A percentile compares a stretch with the other conserved stretches of the same genome.
phyloP scores from a whole-genome alignment of 2,888 invertebrate species.

The Trichopoda pennipes region DNA sequence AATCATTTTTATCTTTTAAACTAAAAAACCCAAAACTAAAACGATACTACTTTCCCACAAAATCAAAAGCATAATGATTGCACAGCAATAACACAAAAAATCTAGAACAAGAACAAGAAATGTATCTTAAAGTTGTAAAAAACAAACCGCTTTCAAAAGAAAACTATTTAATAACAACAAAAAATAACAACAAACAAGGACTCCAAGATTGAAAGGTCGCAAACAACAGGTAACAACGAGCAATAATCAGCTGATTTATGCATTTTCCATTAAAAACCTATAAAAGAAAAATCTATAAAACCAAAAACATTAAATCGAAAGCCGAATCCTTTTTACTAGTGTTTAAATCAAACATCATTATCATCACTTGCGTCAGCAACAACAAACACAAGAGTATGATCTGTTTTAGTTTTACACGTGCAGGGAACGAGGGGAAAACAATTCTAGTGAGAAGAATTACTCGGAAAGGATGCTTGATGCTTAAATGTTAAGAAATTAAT shows the following conservation, averaged over 20 bases:
- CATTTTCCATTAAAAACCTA: constrained; percentile 51
- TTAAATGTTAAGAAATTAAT: constrained; percentile 35
- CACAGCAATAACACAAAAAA: constrained; percentile 2
- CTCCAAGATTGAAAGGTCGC: constrained; percentile 40
- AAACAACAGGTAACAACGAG: constrained; percentile 50
- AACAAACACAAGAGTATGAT: constrained; percentile 32
- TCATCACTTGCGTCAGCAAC: constrained; percentile 23
- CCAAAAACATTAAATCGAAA: constrained; percentile 20
- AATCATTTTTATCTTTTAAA: constrained; percentile 52
- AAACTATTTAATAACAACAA: constrained; percentile 45
- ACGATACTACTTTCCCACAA: constrained; percentile 65
- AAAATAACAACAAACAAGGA: constrained; percentile 53
- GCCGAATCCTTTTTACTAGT: constrained; percentile 36
- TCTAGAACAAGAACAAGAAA: constrained; percentile 33
- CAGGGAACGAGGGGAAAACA: constrained; percentile 53
- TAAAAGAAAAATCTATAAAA: constrained; percentile 45
- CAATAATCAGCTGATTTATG: constrained; percentile 67
- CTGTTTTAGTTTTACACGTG: constrained; percentile 57
- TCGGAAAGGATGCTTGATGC: constrained; percentile 56
- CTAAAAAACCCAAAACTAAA: constrained; percentile 54
- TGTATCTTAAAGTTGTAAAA: constrained; percentile 11
- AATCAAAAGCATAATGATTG: neutral
- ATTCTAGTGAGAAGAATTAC: constrained; percentile 27
- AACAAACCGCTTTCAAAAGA: constrained; percentile 61
- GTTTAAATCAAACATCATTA: constrained; percentile 37